These are phyloP conservation scores for Embidobia sp. DNA, from an alignment of 2,888 invertebrate genomes.

Conservation along the genomic window DNA sequence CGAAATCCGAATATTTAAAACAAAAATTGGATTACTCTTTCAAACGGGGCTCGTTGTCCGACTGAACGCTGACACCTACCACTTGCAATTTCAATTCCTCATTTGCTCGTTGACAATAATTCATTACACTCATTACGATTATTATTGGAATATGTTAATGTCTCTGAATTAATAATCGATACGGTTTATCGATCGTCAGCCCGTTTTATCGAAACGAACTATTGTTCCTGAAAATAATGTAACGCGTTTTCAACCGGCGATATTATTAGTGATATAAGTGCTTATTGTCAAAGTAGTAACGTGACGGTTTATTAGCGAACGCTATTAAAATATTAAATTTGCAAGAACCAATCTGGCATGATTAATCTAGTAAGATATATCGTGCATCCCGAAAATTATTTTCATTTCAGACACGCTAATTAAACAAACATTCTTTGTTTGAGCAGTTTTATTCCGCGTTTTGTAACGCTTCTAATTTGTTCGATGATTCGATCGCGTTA, in stretches of 20 bases:
- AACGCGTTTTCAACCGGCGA: constrained; percentile 13
- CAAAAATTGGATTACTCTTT: not conserved
- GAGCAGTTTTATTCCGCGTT: too few species aligned
- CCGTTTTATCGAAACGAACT: constrained; percentile 28
- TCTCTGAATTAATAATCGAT: constrained; percentile 23
- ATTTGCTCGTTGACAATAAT: not conserved
- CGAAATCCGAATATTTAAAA: constrained; percentile 1
- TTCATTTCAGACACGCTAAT: too few species aligned
- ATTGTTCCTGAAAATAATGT: constrained; percentile 41
- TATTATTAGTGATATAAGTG: constrained; percentile 23
- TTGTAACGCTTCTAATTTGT: too few species aligned
- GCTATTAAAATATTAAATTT: constrained; percentile 41
- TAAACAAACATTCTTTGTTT: too few species aligned
- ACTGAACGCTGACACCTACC: not conserved
- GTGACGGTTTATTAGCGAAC: constrained; percentile 19
- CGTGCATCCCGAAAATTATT: too few species aligned
- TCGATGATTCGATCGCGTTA: too few species aligned
- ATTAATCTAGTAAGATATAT: too few species aligned
- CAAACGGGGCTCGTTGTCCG: not conserved
- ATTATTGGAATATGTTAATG: constrained; percentile 26
- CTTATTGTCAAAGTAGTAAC: not conserved
- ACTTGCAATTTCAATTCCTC: constrained; percentile 3
- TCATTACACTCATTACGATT: constrained; percentile 7
- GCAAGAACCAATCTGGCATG: constrained; percentile 38
- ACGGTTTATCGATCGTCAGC: constrained; percentile 15